These are phyloP conservation scores for Gambusia affinis DNA, from an alignment of 2,113 vertebrate species.

Conservation along the genomic window DNA sequence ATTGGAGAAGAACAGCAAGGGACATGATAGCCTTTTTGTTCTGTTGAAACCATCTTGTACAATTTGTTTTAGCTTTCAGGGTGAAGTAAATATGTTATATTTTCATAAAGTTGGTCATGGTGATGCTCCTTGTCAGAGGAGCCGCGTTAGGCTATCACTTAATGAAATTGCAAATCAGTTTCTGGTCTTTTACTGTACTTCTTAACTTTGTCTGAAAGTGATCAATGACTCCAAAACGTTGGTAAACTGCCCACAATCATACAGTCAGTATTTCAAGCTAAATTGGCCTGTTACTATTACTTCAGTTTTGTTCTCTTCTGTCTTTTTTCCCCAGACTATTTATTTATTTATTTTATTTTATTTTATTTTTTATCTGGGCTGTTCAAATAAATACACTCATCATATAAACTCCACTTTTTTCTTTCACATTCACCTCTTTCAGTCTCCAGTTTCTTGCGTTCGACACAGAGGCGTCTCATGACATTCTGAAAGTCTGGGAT, in stretches of 20 bases:
- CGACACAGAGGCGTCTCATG: slow-evolving; percentile 97
- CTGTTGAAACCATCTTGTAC: slow-evolving; percentile 34
- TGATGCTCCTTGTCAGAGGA: slow-evolving; percentile 32
- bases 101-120: slow-evolving; percentile 46
- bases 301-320: slow-evolving; percentile 8
- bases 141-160: slow-evolving; percentile 42
- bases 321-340: not conserved
- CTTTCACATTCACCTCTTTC: slow-evolving; percentile 26
- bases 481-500: slow-evolving; percentile 97
- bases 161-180: slow-evolving; percentile 45
- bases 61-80: slow-evolving; percentile 45
- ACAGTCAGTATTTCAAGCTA: slow-evolving; percentile 6
- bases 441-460: slow-evolving; percentile 98
- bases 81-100: slow-evolving; percentile 57
- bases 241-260: slow-evolving; percentile 38
- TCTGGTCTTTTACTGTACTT: slow-evolving; percentile 22
- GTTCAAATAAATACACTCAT: not conserved
- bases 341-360: too few relatives aligned
- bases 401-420: not conserved
- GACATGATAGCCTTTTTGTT: slow-evolving; percentile 33
- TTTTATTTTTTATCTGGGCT: not conserved
- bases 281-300: slow-evolving; percentile 6
- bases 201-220: slow-evolving; percentile 37
- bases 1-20: slow-evolving; percentile 33
- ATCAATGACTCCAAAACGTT: slow-evolving; percentile 42